A percentile compares a stretch with the other conserved stretches of the same genome.
phyloP scores from a whole-genome alignment of 2,113 vertebrate species.

The Dromaius novaehollandiae region DNA sequence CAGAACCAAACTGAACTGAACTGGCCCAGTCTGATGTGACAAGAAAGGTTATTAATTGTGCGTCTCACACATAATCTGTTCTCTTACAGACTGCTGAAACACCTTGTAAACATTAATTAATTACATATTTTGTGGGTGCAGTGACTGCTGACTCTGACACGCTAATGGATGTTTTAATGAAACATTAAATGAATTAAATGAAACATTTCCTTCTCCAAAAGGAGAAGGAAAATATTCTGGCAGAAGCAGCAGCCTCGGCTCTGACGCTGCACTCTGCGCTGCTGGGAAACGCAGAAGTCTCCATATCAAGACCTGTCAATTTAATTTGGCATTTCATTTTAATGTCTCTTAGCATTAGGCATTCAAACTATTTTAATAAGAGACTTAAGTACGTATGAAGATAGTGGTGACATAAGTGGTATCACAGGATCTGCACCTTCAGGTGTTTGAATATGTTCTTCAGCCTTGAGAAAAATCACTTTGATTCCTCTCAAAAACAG shows the following conservation, averaged over 20 bases:
- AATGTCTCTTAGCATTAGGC: not conserved
- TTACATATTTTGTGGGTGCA: not conserved
- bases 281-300: not conserved
- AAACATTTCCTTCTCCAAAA: not conserved
- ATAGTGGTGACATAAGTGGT: not conserved
- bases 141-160: not conserved
- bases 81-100: not conserved
- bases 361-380: not conserved
- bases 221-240: constrained; percentile 27
- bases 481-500: not conserved
- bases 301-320: not conserved
- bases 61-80: not conserved
- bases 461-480: not conserved
- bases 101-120: not conserved
- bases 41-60: not conserved
- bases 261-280: not conserved
- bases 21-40: not conserved
- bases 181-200: not conserved
- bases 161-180: not conserved
- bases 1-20: not conserved
- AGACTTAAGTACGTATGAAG: not conserved
- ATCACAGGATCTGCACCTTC: not conserved
- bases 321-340: not conserved
- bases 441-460: not conserved
- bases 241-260: constrained; percentile 6